Base-by-base conservation (phyloP, 2,888 invertebrate species). In the Euzophera pinguis region DNA sequence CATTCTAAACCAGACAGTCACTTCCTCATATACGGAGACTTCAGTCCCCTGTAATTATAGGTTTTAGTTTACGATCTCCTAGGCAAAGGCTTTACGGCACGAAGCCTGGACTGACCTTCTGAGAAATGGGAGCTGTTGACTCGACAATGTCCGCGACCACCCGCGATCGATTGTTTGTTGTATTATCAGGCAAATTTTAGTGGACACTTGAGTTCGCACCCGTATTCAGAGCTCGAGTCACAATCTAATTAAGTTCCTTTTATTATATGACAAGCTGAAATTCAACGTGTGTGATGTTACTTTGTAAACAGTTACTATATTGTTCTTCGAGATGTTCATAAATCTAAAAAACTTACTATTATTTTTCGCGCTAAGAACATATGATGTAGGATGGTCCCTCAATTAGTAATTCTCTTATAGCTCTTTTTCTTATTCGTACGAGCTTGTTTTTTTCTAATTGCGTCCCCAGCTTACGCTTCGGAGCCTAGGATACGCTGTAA, bases 21-120 rank as follows among this genome's bases (percentile, higher is more conserved):
- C 73, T 76, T 78, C 77, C 75, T 75, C 68, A 67, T 73, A 66
- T 66, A 59, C 57, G 62, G 58, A 57, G 64, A 61, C 57, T 60
- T 57, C 61, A 51, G 67, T 63, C 68, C 69, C 64, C 75, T 74
- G 69, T 82, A 81, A 81, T 81, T 82, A 83, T 67, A 66, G 71
- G 63, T 69, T 67, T 66, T 73, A 71, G 72, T 81, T 84, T 80
- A 80, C 72, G 75, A 79, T 77, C 71, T 73, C 69, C 78, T 82
- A 81, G 80, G 65, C 72, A 70, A 70, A 75, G 73, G 63, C 69
- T 69, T 72, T 69, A 67, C 63, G 62, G 67, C 65, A 70, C 68
- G 71, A 71, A 75, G 71, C 69, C 71, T 70, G 70, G 69, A 62
- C 67, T 81, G 81, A 83, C 85, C 87, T 89, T 89, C 89, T 75